Evolutionary conservation across 53 echinoderm and acorn worm species (phyloP).

Genomic region (Zoroaster sp.): DNA sequence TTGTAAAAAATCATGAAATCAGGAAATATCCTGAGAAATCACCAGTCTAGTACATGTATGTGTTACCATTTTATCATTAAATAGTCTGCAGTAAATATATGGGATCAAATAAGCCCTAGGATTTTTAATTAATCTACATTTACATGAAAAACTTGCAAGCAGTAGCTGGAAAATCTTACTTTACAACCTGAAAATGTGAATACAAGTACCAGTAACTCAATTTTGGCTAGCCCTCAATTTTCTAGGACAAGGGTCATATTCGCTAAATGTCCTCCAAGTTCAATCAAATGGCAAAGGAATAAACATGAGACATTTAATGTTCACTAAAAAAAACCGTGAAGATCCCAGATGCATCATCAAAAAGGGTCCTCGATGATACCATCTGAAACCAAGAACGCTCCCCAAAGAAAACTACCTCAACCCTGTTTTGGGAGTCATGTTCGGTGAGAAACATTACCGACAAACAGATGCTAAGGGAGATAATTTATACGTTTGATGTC

Average conservation of each 20-base stretch:
- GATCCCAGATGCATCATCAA: conserved; percentile 35
- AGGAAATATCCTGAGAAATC: too few species aligned
- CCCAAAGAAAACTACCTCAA: neutral
- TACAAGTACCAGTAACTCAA: neutral
- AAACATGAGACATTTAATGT: neutral
- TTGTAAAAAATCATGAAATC: too few species aligned
- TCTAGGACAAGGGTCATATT: neutral
- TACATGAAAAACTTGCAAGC: too few species aligned
- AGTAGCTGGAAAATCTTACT: too few species aligned
- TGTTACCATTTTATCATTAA: too few species aligned
- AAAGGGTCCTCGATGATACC: neutral
- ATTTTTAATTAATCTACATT: too few species aligned
- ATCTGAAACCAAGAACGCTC: neutral
- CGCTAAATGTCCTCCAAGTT: neutral
- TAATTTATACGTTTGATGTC: conserved; percentile 34
- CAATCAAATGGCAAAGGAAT: neutral
- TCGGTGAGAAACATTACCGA: neutral
- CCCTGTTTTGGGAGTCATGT: neutral
- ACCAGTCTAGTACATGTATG: too few species aligned
- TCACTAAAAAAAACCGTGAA: neutral
- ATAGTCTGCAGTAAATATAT: too few species aligned
- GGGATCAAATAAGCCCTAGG: too few species aligned
- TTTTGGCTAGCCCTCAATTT: neutral
- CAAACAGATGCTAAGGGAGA: conserved; percentile 19
- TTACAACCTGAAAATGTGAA: too few species aligned